Percentiles rank a stretch among this genome's conserved stretches.
These are phyloP conservation scores for Drosophila subobscura DNA, from an alignment of 1,140 invertebrate genomes.

Conservation along the genomic window DNA sequence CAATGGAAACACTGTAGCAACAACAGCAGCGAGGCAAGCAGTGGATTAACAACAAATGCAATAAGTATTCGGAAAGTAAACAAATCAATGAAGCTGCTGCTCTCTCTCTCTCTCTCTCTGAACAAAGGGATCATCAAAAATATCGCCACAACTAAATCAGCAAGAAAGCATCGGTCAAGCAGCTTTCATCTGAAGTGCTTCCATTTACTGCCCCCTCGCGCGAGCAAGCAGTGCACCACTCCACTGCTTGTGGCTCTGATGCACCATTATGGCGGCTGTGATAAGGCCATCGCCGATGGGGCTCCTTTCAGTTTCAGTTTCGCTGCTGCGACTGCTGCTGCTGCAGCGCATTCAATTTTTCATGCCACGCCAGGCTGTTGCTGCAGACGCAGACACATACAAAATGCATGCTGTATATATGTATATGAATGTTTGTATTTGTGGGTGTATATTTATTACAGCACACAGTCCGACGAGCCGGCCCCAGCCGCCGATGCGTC, in stretches of 20 bases:
- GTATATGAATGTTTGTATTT: not conserved
- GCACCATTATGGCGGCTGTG: constrained; percentile 3
- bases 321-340: constrained; percentile 25
- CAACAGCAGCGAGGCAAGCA: too few species aligned
- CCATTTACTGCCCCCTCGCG: too few species aligned
- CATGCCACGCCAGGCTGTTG: constrained; percentile 78
- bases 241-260: not conserved
- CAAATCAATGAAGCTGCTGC: not conserved
- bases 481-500: not conserved
- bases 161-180: too few species aligned
- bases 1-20: too few species aligned
- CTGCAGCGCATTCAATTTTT: constrained; percentile 73
- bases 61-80: not conserved
- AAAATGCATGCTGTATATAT: constrained; percentile 40
- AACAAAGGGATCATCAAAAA: too few species aligned
- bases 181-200: too few species aligned
- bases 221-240: not conserved
- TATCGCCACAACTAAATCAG: too few species aligned
- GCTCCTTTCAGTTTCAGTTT: constrained; percentile 13
- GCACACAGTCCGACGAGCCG: constrained; percentile 7
- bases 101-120: too few species aligned
- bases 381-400: constrained; percentile 51
- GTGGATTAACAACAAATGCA: too few species aligned
- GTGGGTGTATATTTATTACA: constrained; percentile 27
- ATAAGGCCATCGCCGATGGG: constrained; percentile 9